Evolutionary conservation across 92 coral and sea anemone genomes (phyloP).

Genomic region (Muricea muricata): DNA sequence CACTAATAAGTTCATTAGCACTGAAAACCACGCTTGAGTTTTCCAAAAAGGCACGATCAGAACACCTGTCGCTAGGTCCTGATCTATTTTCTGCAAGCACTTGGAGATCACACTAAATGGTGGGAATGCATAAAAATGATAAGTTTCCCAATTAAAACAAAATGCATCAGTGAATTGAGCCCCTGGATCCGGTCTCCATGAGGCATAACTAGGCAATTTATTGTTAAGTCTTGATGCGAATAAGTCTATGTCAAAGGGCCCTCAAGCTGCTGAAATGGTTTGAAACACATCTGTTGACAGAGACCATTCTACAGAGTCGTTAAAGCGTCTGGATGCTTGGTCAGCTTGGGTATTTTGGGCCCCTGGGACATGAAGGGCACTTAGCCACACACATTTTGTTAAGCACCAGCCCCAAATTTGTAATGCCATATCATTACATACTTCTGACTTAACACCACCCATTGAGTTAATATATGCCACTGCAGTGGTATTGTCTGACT

Average conservation of each 20-base stretch:
- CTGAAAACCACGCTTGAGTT: slow-evolving; percentile 60
- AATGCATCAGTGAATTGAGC: not conserved
- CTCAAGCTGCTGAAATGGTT: not conserved
- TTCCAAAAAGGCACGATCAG: slow-evolving; percentile 48
- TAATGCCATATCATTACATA: not conserved
- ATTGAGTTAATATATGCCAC: not conserved
- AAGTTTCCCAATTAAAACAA: slow-evolving; percentile 22
- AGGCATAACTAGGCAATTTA: slow-evolving; percentile 2
- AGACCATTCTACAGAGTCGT: slow-evolving; percentile 8
- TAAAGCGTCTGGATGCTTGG: not conserved
- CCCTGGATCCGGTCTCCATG: not conserved
- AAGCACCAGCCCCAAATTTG: not conserved
- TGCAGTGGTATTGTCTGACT: not conserved
- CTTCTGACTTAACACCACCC: not conserved
- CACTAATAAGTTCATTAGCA: slow-evolving; percentile 35
- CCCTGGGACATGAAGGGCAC: not conserved
- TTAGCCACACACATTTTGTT: not conserved
- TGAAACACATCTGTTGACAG: not conserved
- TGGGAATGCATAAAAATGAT: slow-evolving; percentile 48
- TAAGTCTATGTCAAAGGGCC: slow-evolving; percentile 32
- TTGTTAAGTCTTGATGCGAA: slow-evolving; percentile 46
- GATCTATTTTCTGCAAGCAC: slow-evolving; percentile 59
- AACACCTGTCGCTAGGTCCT: slow-evolving; percentile 58
- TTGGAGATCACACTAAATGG: slow-evolving; percentile 56
- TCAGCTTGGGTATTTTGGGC: not conserved